Evolutionary conservation across 2,113 vertebrate species (phyloP).

Genomic region (Stigmatopora argus): DNA sequence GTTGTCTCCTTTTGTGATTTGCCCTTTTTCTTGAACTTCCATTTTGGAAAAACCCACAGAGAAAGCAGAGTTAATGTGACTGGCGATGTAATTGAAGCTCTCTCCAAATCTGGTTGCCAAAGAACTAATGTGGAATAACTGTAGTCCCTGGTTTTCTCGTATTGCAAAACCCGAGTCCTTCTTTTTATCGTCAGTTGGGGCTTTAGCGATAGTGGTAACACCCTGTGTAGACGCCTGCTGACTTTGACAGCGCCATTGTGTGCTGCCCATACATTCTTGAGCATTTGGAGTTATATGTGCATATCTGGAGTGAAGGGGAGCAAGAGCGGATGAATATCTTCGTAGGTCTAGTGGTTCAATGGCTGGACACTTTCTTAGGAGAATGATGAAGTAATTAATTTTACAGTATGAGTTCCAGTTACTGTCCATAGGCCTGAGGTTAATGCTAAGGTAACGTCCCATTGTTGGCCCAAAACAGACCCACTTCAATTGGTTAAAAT

Average conservation of each 20-base stretch:
- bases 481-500: constrained; percentile 2
- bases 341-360: constrained; percentile 9
- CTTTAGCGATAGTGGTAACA: constrained; percentile 11
- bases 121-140: constrained; percentile 66
- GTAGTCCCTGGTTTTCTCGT: constrained; percentile 20
- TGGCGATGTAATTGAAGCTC: constrained; percentile 63
- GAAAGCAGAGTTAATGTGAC: constrained; percentile 66
- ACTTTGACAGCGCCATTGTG: constrained; percentile 29
- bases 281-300: constrained; percentile 20
- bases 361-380: constrained; percentile 36
- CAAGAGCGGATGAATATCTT: constrained; percentile 19
- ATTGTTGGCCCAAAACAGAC: constrained; percentile 23
- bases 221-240: constrained; percentile 22
- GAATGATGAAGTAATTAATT: constrained; percentile 44
- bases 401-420: constrained; percentile 41
- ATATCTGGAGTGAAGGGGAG: constrained; percentile 15
- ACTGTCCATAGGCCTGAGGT: constrained; percentile 27
- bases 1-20: neutral
- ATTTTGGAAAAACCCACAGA: constrained; percentile 14
- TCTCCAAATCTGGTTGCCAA: constrained; percentile 63
- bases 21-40: constrained; percentile 8
- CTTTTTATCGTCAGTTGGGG: constrained; percentile 4
- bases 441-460: constrained; percentile 38
- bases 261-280: constrained; percentile 22
- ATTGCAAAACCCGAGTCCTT: constrained; percentile 5